Base-by-base conservation (phyloP, 2,888 invertebrate species). In the Lochmaea crataegi region DNA sequence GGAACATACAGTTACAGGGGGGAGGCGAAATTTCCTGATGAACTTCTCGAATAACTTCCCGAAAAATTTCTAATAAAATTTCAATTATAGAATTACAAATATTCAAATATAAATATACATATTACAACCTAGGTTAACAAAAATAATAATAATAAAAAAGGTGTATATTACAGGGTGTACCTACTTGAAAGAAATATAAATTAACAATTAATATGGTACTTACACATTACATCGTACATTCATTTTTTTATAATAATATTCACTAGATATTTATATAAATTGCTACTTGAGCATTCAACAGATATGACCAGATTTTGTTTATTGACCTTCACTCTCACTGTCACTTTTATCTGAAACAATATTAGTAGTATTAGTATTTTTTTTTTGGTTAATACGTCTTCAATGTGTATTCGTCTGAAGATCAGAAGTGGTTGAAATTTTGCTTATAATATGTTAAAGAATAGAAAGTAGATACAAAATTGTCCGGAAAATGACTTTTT, bases 251-350 rank as follows among this genome's bases (percentile, higher is more conserved):
- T 76, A 76, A 14, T 76, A 75, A 78, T 79, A 77, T 80, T 80
- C 79, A 80, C 80, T 82, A 81, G 78, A 77, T 73, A 77, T 78
- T 80, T 74, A 73, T 77, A 16, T 53, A 16, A 48, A 77, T 71
- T 77, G 79, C 80, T 79, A 77, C 79, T 81, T 80, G 80, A 81
- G 80, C 81, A 80, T 79, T 75, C 38, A 58, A 68, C 65, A 68
- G 57, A 68, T 61, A 75, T 77, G 74, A 78, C 73, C 74, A 77
- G 74, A 75, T 71, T 58, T 75, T 65, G 71, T 84, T 92, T 92
- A 95, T 90, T 95, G 95, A 89, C 95, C 95, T 90, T 96, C 95
- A 89, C 95, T 96, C 90, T 96, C 95, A 90, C 94, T 96, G 92
- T 96, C 95, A 90, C 95, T 95, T 90, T 95, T 95, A 90, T 96